Evolutionary conservation across 2,888 invertebrate genomes (phyloP).

Genomic region (Temnothorax unifasciatus): DNA sequence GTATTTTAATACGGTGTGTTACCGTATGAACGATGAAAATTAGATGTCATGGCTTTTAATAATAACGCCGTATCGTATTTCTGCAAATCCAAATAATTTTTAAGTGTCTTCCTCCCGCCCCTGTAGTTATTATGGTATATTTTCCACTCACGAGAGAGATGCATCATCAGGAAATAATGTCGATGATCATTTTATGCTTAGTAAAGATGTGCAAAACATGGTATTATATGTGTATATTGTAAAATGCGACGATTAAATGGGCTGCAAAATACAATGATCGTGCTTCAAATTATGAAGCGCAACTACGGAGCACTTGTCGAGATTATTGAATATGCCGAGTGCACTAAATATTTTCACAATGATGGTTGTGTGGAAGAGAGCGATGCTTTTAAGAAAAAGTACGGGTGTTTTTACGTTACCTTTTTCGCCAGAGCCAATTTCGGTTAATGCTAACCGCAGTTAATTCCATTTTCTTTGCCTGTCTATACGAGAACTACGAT

Average conservation of each 20-base stretch:
- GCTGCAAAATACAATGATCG: slow-evolving; percentile 18
- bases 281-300: slow-evolving; percentile 40
- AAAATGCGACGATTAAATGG: slow-evolving; percentile 13
- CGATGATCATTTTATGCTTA: slow-evolving; percentile 9
- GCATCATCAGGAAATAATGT: slow-evolving; percentile 26
- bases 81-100: slow-evolving; percentile 5
- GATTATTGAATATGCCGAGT: slow-evolving; percentile 28
- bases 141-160: background rate
- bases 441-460: slow-evolving; percentile 42
- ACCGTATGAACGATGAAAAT: slow-evolving; percentile 2
- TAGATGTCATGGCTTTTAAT: background rate
- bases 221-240: background rate
- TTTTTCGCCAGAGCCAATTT: slow-evolving; percentile 37
- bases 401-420: slow-evolving; percentile 16
- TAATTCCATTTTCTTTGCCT: slow-evolving; percentile 46
- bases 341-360: slow-evolving; percentile 34
- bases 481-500: slow-evolving; percentile 45
- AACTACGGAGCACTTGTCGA: background rate
- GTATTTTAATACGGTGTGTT: background rate
- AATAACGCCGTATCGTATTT: background rate
- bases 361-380: background rate
- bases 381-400: slow-evolving; percentile 24
- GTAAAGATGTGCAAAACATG: background rate
- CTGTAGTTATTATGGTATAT: background rate
- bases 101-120: background rate